These are phyloP conservation scores for Falco concolor DNA, from an alignment of 2,797 vertebrate species.

Conservation along the genomic window DNA sequence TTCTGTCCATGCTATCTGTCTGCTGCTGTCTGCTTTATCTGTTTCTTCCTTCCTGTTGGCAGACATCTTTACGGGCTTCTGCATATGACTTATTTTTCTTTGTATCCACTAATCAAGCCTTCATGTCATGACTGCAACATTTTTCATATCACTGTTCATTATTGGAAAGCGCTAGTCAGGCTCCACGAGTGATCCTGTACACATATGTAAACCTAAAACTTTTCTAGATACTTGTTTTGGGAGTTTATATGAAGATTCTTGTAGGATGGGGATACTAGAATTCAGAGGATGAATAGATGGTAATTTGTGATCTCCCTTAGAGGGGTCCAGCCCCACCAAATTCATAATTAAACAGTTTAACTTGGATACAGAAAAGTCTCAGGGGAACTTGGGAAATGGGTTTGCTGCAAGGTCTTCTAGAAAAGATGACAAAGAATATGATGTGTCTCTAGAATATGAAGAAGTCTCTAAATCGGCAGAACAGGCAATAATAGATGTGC, in stretches of 20 bases:
- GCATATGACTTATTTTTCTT: background rate
- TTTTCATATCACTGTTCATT: background rate
- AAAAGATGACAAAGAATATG: background rate
- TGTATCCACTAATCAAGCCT: background rate
- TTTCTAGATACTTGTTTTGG: background rate
- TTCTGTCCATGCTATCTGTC: slow-evolving; percentile 23
- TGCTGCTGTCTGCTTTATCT: slow-evolving; percentile 58
- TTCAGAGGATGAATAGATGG: background rate
- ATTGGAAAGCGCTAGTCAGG: background rate
- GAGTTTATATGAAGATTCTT: background rate
- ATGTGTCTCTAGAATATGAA: background rate
- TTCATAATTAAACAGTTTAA: background rate
- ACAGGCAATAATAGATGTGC: background rate
- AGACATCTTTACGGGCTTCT: slow-evolving; percentile 37
- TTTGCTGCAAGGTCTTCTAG: background rate
- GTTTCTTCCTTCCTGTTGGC: slow-evolving; percentile 53
- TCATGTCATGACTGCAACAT: background rate
- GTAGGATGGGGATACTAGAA: background rate
- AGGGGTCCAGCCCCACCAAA: background rate
- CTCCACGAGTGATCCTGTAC: background rate
- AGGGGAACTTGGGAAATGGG: background rate
- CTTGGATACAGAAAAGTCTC: background rate
- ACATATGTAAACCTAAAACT: background rate
- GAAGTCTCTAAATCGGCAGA: background rate
- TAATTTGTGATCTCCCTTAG: background rate